Evolutionary conservation across 2,888 invertebrate genomes (phyloP).

Genomic region (Agapostemon virescens): DNA sequence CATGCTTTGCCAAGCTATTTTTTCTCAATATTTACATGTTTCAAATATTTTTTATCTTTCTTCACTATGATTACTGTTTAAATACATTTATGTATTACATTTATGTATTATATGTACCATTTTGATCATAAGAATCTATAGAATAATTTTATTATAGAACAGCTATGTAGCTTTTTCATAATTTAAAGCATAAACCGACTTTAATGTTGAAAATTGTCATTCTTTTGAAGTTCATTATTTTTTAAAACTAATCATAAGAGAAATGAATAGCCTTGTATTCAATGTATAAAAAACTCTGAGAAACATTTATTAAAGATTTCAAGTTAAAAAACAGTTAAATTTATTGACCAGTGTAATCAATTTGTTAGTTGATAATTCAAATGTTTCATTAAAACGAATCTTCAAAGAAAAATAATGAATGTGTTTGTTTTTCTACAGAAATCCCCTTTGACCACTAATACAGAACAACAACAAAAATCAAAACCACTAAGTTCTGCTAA

Average conservation of each 20-base stretch:
- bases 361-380: not conserved
- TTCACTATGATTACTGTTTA: not conserved
- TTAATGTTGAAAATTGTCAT: not conserved
- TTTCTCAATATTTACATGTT: not conserved
- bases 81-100: not conserved
- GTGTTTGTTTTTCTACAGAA: constrained; percentile 62
- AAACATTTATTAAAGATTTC: not conserved
- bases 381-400: not conserved
- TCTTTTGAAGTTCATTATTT: not conserved
- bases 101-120: not conserved
- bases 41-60: no score
- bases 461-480: constrained; percentile 72
- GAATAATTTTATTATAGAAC: not conserved
- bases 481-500: constrained; percentile 73
- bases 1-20: not conserved
- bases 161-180: not conserved
- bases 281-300: not conserved
- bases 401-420: not conserved
- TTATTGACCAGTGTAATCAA: not conserved
- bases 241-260: not conserved
- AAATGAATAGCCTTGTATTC: not conserved
- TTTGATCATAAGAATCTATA: not conserved
- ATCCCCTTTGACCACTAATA: constrained; percentile 66
- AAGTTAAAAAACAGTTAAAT: not conserved
- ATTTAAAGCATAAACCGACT: not conserved